Base-by-base conservation (phyloP, 2,797 vertebrate species). In the Aeoliscus strigatus region DNA sequence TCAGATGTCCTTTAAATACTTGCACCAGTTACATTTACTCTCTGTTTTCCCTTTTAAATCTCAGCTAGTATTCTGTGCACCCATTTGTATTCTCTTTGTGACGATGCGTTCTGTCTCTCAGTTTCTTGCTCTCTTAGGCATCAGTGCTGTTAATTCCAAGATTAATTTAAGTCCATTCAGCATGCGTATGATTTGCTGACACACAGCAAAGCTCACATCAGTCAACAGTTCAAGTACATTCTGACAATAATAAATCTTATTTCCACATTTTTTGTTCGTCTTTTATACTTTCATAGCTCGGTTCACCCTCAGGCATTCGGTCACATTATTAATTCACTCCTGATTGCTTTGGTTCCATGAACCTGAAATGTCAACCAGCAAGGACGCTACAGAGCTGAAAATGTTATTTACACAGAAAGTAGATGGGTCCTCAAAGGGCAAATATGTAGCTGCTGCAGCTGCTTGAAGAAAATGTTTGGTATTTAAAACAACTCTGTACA, bases 361-460 rank as follows among this genome's bases (percentile, higher is more conserved):
- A 51, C 69, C 55, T 39, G 26, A 82, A 83, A 84, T 77, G 63
- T 68, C 75, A 74, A 44, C 46, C 64, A 54, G 44, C 27, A 16
- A 48, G 23, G 14, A 12, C 26, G 29, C 15, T 14, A 8, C 17
- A 21, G 37, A 69, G 70, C 48, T 56, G 66, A 73, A 78, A 77
- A 72, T 65, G 52, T 59, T 66, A 68, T 81, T 84, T 62, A 67
- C 61, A 49, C 47, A 56, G 62, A 73, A 77, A 66, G 65, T 52
- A 50, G 72, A 67, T 64, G 64, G 62, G 51, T 68, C 43, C 66
- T 75, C 63, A 79, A 81, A 83, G 79, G 77, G 65, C 76, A 73
- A 80, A 72, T 51, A 44, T 79, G 60, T 68, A 60, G 75, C 77
- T 75, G 60, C 46, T 72, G 39, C 39, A 46, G 61, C 68, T 44